A percentile compares a stretch with the other conserved stretches of the same genome.
Evolutionary conservation across 2,113 vertebrate genomes (phyloP).

Genomic region (Pagrus major): DNA sequence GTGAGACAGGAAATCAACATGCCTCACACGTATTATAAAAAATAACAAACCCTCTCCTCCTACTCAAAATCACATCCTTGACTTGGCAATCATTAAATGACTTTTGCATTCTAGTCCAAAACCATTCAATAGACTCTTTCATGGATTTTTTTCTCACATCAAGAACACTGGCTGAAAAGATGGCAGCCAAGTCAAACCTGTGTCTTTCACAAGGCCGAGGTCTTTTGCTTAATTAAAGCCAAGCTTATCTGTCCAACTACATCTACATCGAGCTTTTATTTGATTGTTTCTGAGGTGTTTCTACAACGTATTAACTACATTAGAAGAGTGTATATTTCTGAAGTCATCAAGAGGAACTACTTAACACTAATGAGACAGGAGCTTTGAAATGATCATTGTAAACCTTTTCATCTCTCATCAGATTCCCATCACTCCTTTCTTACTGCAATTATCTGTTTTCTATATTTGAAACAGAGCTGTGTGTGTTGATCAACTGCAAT

Average conservation of each 20-base stretch:
- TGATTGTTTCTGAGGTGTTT: background rate
- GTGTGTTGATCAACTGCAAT: background rate
- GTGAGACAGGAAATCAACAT: conserved; percentile 10
- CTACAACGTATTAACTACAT: background rate
- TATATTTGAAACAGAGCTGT: conserved; percentile 1
- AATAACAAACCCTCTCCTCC: conserved; percentile 9
- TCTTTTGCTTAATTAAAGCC: conserved; percentile 3
- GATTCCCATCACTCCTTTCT: background rate
- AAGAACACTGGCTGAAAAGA: conserved; percentile 1
- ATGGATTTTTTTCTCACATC: background rate
- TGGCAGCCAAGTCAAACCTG: background rate
- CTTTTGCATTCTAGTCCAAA: background rate
- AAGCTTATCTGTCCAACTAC: background rate
- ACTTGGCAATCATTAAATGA: background rate
- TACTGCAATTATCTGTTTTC: background rate
- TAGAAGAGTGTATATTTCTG: background rate
- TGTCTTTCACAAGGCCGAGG: background rate
- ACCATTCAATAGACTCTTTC: background rate
- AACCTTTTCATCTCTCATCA: background rate
- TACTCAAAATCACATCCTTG: background rate
- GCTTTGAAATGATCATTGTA: background rate
- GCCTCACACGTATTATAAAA: background rate
- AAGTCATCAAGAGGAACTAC: background rate
- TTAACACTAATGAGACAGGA: background rate
- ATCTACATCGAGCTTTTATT: background rate